A percentile compares a stretch with the other conserved stretches of the same genome.
Evolutionary conservation across 2,888 invertebrate genomes (phyloP).

Genomic region (Pomacea canaliculata): DNA sequence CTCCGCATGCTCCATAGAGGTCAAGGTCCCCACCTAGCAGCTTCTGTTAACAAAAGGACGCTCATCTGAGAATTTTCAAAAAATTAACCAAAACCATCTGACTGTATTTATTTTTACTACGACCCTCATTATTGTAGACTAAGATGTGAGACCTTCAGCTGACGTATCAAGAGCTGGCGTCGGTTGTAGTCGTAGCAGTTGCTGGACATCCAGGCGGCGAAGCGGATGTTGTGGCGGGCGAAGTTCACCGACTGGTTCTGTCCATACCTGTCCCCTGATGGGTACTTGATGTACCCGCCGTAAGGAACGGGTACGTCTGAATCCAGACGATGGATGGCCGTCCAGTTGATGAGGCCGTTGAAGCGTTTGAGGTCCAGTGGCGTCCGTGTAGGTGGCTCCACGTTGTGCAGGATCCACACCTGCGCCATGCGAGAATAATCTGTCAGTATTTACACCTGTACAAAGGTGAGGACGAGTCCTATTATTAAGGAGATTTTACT

Average conservation of each 20-base stretch:
- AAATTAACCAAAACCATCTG: too few relatives aligned
- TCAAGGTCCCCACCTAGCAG: conserved; percentile 36
- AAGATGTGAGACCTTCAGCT: conserved; percentile 24
- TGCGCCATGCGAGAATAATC: conserved; percentile 33
- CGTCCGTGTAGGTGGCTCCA: conserved; percentile 50
- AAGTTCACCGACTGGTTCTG: conserved; percentile 31
- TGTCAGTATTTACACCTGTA: not conserved
- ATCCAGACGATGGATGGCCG: conserved; percentile 49
- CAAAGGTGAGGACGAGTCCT: not conserved
- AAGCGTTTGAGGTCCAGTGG: conserved; percentile 40
- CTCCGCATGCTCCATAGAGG: conserved; percentile 49
- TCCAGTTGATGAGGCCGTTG: conserved; percentile 54
- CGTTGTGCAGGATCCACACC: conserved; percentile 51
- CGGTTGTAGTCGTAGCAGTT: conserved; percentile 40
- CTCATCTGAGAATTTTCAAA: too few relatives aligned
- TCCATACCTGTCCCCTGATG: conserved; percentile 24
- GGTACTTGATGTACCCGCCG: conserved; percentile 35
- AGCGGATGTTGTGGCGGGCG: conserved; percentile 28
- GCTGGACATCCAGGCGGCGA: conserved; percentile 44
- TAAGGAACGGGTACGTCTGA: conserved; percentile 46
- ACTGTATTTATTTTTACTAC: too few relatives aligned
- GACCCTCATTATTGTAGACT: too few relatives aligned
- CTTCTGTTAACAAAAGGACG: conserved; percentile 8
- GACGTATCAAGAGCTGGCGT: conserved; percentile 29
- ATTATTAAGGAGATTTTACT: too few relatives aligned